phyloP scores from a whole-genome alignment of 2,888 invertebrate species.

The Tenthredo mesomela region DNA sequence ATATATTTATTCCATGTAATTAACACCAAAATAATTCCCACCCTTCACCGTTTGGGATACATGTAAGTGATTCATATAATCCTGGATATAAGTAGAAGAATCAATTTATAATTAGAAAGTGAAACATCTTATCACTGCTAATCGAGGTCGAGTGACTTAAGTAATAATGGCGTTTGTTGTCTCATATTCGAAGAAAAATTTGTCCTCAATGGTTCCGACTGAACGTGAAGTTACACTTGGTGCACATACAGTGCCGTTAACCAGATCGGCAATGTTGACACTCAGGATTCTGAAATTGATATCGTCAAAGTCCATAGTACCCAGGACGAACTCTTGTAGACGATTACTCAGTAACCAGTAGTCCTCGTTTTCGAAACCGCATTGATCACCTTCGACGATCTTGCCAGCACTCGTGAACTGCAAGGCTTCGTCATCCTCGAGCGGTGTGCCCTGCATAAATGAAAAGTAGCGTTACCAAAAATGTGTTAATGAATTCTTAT shows the following conservation, averaged over 20 bases:
- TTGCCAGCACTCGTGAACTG: slow-evolving; percentile 82
- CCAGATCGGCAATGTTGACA: slow-evolving; percentile 79
- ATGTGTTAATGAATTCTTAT: background rate
- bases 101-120: background rate
- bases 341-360: slow-evolving; percentile 85
- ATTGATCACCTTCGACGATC: slow-evolving; percentile 72
- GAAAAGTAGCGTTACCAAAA: background rate
- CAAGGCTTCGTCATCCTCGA: slow-evolving; percentile 76
- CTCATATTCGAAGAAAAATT: background rate
- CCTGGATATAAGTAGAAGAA: background rate
- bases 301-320: slow-evolving; percentile 79
- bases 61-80: no score
- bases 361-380: slow-evolving; percentile 83
- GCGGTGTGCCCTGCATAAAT: background rate
- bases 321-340: slow-evolving; percentile 85
- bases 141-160: background rate
- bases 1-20: background rate
- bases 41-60: background rate
- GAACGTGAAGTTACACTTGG: background rate
- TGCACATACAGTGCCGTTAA: slow-evolving; percentile 79
- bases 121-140: background rate
- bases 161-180: background rate
- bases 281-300: slow-evolving; percentile 86
- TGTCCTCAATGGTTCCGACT: background rate
- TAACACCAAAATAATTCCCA: background rate